phyloP scores from a whole-genome alignment of 2,797 vertebrate species.

The Melanotaenia boesemani region DNA sequence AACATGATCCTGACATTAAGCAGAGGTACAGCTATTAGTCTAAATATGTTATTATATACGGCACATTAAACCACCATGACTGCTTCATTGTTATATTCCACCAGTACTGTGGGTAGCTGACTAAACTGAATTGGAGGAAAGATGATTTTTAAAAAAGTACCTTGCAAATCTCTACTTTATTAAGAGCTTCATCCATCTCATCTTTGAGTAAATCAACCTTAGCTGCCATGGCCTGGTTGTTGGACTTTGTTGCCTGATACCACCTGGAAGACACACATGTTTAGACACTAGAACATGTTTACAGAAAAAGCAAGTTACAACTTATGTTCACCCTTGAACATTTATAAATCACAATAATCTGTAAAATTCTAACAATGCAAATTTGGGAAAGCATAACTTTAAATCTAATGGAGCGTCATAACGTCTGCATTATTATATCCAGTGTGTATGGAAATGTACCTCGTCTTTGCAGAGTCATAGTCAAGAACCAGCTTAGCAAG shows the following conservation, averaged over 20 bases:
- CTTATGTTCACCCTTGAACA: background rate
- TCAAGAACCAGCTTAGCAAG: conserved; percentile 94
- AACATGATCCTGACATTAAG: conserved; percentile 33
- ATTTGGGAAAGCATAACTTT: background rate
- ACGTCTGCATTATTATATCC: background rate
- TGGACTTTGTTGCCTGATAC: conserved; percentile 91
- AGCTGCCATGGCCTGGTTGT: conserved; percentile 90
- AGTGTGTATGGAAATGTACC: conserved; percentile 71
- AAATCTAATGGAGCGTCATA: background rate
- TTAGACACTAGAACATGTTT: background rate
- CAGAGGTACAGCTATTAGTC: conserved; percentile 25
- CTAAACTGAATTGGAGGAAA: background rate
- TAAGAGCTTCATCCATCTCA: conserved; percentile 97
- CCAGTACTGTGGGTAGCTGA: background rate
- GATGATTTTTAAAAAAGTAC: conserved; percentile 64
- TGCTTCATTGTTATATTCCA: background rate
- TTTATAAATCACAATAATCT: background rate
- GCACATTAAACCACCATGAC: background rate
- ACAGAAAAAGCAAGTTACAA: background rate
- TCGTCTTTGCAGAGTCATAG: conserved; percentile 94
- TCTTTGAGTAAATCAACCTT: conserved; percentile 96
- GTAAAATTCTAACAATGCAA: too few species aligned
- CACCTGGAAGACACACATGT: conserved; percentile 80
- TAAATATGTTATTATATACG: background rate
- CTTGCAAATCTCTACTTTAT: conserved; percentile 99